Evolutionary conservation across 1,140 invertebrate genomes (phyloP).

Genomic region (Latrodectus geometricus): DNA sequence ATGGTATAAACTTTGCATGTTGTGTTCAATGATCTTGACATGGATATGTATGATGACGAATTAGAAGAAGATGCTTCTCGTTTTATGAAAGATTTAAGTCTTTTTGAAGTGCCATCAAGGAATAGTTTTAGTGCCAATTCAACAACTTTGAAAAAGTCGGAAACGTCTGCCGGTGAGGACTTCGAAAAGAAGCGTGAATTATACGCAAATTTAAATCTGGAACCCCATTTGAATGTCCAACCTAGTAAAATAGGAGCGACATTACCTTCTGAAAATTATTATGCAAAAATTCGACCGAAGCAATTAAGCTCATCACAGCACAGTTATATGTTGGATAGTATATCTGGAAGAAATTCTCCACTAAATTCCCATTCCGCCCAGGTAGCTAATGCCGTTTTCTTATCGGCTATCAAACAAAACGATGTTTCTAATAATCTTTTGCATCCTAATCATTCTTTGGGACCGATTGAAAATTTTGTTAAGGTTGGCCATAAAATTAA

Average conservation of each 20-base stretch:
- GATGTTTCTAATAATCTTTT: slow-evolving; percentile 49
- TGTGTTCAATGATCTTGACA: slow-evolving; percentile 31
- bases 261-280: slow-evolving; percentile 34
- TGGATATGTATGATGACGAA: slow-evolving; percentile 63
- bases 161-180: slow-evolving; percentile 65
- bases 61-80: slow-evolving; percentile 65
- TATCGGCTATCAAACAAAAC: slow-evolving; percentile 55
- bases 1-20: neutral
- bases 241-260: slow-evolving; percentile 10
- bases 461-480: slow-evolving; percentile 73
- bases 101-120: slow-evolving; percentile 65
- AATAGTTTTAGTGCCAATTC: slow-evolving; percentile 50
- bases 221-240: slow-evolving; percentile 15
- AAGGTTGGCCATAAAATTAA: slow-evolving; percentile 67
- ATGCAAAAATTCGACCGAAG: slow-evolving; percentile 46
- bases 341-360: neutral
- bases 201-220: slow-evolving; percentile 61
- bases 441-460: slow-evolving; percentile 66
- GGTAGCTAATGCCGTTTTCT: slow-evolving; percentile 33
- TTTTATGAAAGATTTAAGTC: slow-evolving; percentile 65
- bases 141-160: slow-evolving; percentile 64
- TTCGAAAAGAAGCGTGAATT: slow-evolving; percentile 65
- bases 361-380: neutral
- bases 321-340: slow-evolving; percentile 14
- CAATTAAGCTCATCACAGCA: slow-evolving; percentile 3